Evolutionary conservation across 2,113 vertebrate species (phyloP).

Genomic region (Amphilophus citrinellus): DNA sequence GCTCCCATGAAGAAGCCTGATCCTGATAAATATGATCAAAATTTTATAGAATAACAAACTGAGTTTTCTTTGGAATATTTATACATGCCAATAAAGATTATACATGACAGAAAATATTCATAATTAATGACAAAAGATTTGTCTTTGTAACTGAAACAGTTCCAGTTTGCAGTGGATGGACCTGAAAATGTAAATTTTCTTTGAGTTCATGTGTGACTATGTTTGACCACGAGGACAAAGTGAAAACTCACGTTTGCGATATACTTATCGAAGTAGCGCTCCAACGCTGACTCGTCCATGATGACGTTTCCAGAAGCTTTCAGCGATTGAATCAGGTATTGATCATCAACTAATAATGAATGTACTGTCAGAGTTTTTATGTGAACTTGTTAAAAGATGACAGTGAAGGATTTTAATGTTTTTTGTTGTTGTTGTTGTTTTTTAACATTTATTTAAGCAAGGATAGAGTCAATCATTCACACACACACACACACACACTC

Average conservation of each 20-base stretch:
- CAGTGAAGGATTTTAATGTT: no score
- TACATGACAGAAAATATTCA: no score
- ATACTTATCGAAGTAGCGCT: slow-evolving; percentile 77
- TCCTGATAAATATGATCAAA: background rate
- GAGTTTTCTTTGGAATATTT: no score
- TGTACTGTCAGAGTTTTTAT: background rate
- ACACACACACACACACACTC: no score
- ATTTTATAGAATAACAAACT: no score
- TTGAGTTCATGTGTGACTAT: background rate
- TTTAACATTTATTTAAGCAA: no score
- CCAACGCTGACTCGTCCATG: slow-evolving; percentile 73
- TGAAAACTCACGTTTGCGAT: slow-evolving; percentile 61
- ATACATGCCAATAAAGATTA: no score
- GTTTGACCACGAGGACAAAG: background rate
- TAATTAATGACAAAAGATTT: no score
- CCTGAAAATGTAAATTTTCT: background rate
- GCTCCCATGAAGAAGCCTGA: background rate
- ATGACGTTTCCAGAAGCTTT: background rate
- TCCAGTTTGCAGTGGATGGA: no score
- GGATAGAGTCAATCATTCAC: no score
- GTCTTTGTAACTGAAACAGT: no score
- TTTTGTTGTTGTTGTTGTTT: no score
- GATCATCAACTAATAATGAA: background rate
- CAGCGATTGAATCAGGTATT: background rate
- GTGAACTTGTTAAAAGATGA: background rate